Conservation (phyloP, 2,797 vertebrate species). For the Heteromormyrus szaboi region DNA sequence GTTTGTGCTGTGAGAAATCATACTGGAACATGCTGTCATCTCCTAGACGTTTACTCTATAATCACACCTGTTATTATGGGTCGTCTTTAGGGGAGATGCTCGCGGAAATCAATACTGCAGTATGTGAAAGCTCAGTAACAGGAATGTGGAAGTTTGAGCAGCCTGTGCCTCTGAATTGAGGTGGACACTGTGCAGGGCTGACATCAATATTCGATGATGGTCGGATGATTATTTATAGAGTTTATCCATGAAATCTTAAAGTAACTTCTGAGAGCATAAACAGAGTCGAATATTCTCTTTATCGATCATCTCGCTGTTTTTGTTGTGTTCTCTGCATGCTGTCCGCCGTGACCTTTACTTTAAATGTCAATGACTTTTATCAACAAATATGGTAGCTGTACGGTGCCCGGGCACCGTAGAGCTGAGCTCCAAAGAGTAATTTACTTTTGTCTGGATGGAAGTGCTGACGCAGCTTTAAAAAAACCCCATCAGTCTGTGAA, state of each 20-base stretch:
- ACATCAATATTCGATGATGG: not conserved
- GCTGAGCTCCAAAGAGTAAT: not conserved
- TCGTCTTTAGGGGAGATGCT: not conserved
- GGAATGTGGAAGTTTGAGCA: not conserved
- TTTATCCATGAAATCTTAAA: not conserved
- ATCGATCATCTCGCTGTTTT: not conserved
- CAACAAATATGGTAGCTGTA: not conserved
- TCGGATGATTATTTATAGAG: not conserved
- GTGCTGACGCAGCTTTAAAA: not conserved
- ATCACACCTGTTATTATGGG: not conserved
- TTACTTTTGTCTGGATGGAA: not conserved
- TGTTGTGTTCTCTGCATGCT: not conserved
- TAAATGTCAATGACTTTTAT: not conserved
- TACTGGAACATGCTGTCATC: not conserved
- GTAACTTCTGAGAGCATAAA: not conserved
- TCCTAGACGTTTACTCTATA: not conserved
- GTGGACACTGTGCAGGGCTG: not conserved
- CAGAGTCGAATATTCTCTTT: not conserved
- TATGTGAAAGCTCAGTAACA: not conserved
- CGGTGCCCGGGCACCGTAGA: not conserved
- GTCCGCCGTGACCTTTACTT: not conserved
- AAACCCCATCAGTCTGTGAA: not conserved
- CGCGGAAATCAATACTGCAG: not conserved
- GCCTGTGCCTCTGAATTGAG: not conserved
- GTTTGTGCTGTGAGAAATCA: not conserved